Base-by-base conservation (phyloP, 2,888 invertebrate species). In the Brachycybe producta region DNA sequence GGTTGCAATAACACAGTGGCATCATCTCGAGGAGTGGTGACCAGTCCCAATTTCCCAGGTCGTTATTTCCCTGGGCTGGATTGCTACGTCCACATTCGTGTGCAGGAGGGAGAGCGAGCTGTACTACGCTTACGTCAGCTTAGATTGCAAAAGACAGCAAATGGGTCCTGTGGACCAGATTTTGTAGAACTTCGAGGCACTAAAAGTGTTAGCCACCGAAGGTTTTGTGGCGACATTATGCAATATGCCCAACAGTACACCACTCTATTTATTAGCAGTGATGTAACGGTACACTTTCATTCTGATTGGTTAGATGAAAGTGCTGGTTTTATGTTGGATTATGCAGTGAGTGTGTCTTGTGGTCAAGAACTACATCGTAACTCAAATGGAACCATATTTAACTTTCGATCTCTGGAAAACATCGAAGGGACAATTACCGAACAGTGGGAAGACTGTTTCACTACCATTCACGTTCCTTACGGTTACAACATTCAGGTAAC, bases 1-100 rank as follows among this genome's bases (percentile, higher is more conserved):
- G 52, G 43, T 27, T 52, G 52, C 49, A 52, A 52, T 30, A 32
- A 19, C 5, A 52, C 52, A 5, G 15, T 49, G 8, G 44, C 30
- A 8, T 26, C 41, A 5, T 3, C 17, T 26, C 21, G 34, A 13
- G 52, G 49, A 3, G 17, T 32, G 13, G 39, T 52, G 15, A 43
- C 38, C 2, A 52, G 52, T 38, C 52, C 52, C 1, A 49, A 49
- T 28, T 52, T 27, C 26, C 52, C 52, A n/a, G 13, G 36, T 8
- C 13, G 7, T 13, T 52, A 52, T 28, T 49, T 28, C 19, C 52
- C 52, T 8, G 49, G 40, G 8, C 17, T 52, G 13, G 49, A 52
- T 39, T 52, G 52, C 19, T 52, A 28, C 23, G 17, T 23, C n/a
- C 23, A 27, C 28, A 23, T 49, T 3, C 8, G 5, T 1, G 49